Conservation (phyloP, 2,797 vertebrate genomes). For the Syngnathus rostellatus region DNA sequence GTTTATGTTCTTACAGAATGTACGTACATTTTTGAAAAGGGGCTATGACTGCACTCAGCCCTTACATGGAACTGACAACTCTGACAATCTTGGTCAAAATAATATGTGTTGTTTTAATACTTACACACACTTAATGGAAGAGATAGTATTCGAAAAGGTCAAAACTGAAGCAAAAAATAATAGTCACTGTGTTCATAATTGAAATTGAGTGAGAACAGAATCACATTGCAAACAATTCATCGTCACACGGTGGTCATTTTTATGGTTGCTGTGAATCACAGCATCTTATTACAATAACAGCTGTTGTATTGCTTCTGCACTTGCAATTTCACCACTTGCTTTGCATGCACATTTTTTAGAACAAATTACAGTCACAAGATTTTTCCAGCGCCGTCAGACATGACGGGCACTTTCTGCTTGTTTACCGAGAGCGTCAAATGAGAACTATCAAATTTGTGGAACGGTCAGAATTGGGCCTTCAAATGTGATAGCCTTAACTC, state of each 20-base stretch:
- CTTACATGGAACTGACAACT: no score
- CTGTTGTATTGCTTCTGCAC: conserved; percentile 32
- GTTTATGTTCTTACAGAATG: no score
- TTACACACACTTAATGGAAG: background rate
- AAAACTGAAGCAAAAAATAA: background rate
- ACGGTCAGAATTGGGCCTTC: background rate
- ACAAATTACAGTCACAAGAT: conserved; percentile 61
- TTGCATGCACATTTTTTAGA: conserved; percentile 25
- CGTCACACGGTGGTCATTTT: conserved; percentile 37
- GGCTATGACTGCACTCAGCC: no score
- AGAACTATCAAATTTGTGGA: background rate
- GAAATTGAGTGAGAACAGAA: background rate
- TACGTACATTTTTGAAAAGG: no score
- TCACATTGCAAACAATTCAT: conserved; percentile 21
- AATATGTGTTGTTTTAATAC: no score
- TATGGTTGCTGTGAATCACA: conserved; percentile 20
- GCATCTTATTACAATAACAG: conserved; percentile 54
- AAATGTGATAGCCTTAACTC: background rate
- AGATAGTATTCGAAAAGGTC: background rate
- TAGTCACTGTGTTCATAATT: background rate
- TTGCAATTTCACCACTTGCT: conserved; percentile 38
- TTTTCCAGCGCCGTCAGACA: conserved; percentile 19
- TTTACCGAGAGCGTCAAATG: background rate
- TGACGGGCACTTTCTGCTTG: background rate
- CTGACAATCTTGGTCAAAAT: no score